Evolutionary conservation across 2,113 vertebrate species (phyloP), one percentile per base, ranked within the genome.

Genomic region (Bos indicus): DNA sequence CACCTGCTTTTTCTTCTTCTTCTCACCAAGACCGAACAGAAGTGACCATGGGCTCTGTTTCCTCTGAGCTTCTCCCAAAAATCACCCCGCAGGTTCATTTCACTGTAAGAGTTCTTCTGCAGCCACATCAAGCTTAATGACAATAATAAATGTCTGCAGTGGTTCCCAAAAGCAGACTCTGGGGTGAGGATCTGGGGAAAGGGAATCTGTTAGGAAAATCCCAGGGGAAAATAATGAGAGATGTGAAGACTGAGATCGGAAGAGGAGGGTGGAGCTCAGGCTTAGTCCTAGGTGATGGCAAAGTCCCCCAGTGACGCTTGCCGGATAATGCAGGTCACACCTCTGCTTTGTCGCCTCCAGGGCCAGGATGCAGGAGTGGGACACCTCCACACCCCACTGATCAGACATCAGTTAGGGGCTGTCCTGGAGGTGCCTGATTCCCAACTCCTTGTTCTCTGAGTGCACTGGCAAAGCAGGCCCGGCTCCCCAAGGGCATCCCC

Each of bases 331-430:
- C 46, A 59, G 21, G 2, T 54, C 25, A 17, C 33, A 33, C 3
- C 23, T 89, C 56, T 81, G 2, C 54, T 19, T 74, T 81, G 33
- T 83, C 3, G 26, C 26, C 46, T 51, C 16, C 30, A 54, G 25
- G 21, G 43, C 12, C 81, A 52, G 25, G 17, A 2, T 40, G 2
- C 26, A 28, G 14, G 12, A 21, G 6, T 57, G 2, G 54, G 40
- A 36, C 2, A 4, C 14, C 28, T 33, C 3, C 40, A 10, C 12
- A 33, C 6, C 23, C 26, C 5, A 3, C 5, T 28, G 15, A 23
- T 4, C 23, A 40, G 30, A 40, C 17, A 67, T 7, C 60, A 11
- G 10, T 77, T 85, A 60, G 30, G 6, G 6, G 2, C 16, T 57
- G 23, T 21, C 33, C 40, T 10, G 54, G 16, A 2, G 10, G 17